A percentile compares a stretch with the other conserved stretches of the same genome.
phyloP scores from a whole-genome alignment of 2,113 vertebrate species.

The Stictonetta naevosa region DNA sequence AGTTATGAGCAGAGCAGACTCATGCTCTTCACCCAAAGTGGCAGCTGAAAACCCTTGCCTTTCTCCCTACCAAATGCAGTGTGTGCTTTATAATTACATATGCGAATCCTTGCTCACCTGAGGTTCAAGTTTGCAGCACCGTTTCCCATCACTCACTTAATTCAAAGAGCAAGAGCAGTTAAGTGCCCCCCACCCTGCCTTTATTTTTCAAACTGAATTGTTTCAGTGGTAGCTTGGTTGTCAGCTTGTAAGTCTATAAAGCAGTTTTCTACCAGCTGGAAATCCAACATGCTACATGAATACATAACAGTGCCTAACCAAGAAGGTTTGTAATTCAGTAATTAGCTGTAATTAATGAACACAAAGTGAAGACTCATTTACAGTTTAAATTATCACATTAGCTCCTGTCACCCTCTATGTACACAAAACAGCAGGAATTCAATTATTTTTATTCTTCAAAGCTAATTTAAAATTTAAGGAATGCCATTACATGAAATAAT shows the following conservation, averaged over 20 bases:
- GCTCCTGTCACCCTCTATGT: constrained; percentile 98
- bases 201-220: constrained; percentile 76
- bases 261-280: constrained; percentile 88
- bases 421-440: constrained; percentile 98
- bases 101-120: constrained; percentile 32
- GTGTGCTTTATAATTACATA: constrained; percentile 55
- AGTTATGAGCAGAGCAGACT: not conserved
- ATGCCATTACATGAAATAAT: constrained; percentile 90
- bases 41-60: not conserved
- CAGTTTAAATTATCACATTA: constrained; percentile 99
- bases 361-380: constrained; percentile 99
- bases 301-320: constrained; percentile 90
- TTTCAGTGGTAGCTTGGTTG: constrained; percentile 77
- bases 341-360: constrained; percentile 99
- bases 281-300: constrained; percentile 88
- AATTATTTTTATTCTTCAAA: constrained; percentile 97
- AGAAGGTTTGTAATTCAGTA: constrained; percentile 94
- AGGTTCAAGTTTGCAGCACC: constrained; percentile 39
- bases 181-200: not conserved
- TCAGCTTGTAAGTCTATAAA: constrained; percentile 86
- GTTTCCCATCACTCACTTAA: constrained; percentile 46
- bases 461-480: constrained; percentile 95
- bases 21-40: not conserved
- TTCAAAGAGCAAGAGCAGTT: constrained; percentile 41
- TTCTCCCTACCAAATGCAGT: not conserved